Evolutionary conservation across 2,888 invertebrate genomes (phyloP).

Genomic region (Ectemnius continuus): DNA sequence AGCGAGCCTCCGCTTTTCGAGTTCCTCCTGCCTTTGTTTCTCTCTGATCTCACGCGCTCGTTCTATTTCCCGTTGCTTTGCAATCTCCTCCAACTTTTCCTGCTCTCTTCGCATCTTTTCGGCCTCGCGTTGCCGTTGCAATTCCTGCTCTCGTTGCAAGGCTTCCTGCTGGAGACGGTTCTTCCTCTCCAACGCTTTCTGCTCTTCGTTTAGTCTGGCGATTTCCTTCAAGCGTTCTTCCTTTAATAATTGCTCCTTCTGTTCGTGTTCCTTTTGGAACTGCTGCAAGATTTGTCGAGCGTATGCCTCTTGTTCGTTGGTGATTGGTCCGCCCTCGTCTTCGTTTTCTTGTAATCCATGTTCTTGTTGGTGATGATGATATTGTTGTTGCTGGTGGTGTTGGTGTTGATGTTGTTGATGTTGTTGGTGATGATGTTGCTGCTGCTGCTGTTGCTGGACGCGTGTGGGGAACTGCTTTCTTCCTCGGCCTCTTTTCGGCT

Average conservation of each 20-base stretch:
- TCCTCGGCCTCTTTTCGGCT: constrained; percentile 67
- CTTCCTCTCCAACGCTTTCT: constrained; percentile 69
- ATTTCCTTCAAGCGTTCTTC: constrained; percentile 71
- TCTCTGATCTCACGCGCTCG: constrained; percentile 68
- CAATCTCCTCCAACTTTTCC: constrained; percentile 68
- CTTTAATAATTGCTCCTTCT: constrained; percentile 67
- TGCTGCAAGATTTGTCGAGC: constrained; percentile 71
- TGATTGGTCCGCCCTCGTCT: constrained; percentile 22
- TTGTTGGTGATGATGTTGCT: constrained; percentile 48
- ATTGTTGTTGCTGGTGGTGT: constrained; percentile 46
- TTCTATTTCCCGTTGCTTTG: constrained; percentile 69
- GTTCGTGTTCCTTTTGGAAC: constrained; percentile 70
- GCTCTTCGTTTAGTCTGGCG: constrained; percentile 67
- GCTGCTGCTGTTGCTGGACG: constrained; percentile 28
- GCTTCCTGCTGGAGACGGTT: constrained; percentile 65
- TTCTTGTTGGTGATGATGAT: constrained; percentile 54
- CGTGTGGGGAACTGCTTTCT: constrained; percentile 64
- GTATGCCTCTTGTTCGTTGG: constrained; percentile 60
- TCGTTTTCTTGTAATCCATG: constrained; percentile 39
- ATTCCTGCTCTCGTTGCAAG: constrained; percentile 66
- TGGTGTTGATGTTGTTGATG: constrained; percentile 40
- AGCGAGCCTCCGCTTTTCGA: constrained; percentile 62
- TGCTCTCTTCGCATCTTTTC: constrained; percentile 71
- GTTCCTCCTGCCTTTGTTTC: constrained; percentile 68
- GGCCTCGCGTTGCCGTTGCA: constrained; percentile 66